Percentiles rank a stretch among this genome's conserved stretches.
Conservation (phyloP, 2,888 invertebrate genomes). For the Trissolcus brochymenae region DNA sequence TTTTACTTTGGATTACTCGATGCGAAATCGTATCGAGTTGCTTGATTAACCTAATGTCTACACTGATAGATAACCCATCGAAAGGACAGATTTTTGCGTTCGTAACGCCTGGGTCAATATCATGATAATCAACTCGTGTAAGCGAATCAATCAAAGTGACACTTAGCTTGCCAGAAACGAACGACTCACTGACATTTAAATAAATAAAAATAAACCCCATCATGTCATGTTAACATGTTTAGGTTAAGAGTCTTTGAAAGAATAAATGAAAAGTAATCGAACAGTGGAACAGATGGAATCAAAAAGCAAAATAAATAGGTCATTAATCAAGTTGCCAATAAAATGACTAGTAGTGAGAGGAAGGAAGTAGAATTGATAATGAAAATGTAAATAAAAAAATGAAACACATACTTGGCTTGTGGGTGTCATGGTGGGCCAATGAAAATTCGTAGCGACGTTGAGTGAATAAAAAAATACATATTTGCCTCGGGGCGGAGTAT, state of each 20-base stretch:
- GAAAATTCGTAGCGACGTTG: constrained; percentile 55
- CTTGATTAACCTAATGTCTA: constrained; percentile 54
- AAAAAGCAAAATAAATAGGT: too few relatives aligned
- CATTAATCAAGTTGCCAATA: not conserved
- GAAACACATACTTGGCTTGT: constrained; percentile 3
- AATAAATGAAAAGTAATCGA: too few relatives aligned
- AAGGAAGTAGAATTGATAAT: not conserved
- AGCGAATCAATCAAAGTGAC: constrained; percentile 24
- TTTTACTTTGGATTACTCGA: constrained; percentile 58
- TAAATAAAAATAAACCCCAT: too few relatives aligned
- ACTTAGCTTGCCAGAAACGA: constrained; percentile 15
- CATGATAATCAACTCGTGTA: constrained; percentile 22
- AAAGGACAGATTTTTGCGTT: constrained; percentile 44
- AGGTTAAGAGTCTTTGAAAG: too few relatives aligned
- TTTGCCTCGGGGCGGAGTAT: constrained; percentile 55
- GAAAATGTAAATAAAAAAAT: not conserved
- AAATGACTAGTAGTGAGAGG: too few relatives aligned
- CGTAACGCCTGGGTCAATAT: constrained; percentile 20
- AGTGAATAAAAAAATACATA: constrained; percentile 57
- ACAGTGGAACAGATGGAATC: too few relatives aligned
- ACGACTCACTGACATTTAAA: too few relatives aligned
- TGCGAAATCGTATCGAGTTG: constrained; percentile 56
- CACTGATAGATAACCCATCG: constrained; percentile 45
- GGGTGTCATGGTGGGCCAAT: constrained; percentile 43
- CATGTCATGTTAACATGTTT: too few relatives aligned